These are phyloP conservation scores for Lepidocolaptes lacrymiger DNA, from an alignment of 2,797 vertebrate genomes.

Conservation along the genomic window DNA sequence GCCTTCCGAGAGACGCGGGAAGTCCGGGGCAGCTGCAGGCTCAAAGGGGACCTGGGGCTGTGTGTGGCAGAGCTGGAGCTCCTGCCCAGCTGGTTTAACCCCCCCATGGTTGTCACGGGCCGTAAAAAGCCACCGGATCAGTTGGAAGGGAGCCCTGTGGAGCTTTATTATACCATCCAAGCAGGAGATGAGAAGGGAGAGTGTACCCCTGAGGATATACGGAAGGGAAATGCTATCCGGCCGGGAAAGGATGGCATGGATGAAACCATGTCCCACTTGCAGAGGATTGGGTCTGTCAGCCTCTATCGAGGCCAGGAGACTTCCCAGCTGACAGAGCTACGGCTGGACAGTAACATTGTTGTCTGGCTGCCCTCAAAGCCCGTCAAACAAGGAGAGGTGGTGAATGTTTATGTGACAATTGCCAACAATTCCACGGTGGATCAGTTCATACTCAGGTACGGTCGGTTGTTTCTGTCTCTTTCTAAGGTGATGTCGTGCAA, in stretches of 20 bases:
- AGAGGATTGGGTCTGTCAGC: slow-evolving; percentile 84
- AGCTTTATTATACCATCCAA: slow-evolving; percentile 86
- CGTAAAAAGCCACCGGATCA: slow-evolving; percentile 77
- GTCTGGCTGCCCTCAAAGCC: slow-evolving; percentile 88
- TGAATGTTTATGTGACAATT: slow-evolving; percentile 84
- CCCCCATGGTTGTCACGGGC: slow-evolving; percentile 77
- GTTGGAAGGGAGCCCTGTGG: slow-evolving; percentile 83
- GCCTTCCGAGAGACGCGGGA: slow-evolving; percentile 91
- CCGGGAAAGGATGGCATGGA: slow-evolving; percentile 84
- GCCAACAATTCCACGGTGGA: slow-evolving; percentile 87
- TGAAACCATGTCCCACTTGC: slow-evolving; percentile 80
- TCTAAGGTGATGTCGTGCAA: rapidly evolving
- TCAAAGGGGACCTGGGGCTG: slow-evolving; percentile 83
- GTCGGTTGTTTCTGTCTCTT: background rate
- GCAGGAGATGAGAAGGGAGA: slow-evolving; percentile 65
- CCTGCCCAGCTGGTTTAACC: slow-evolving; percentile 84
- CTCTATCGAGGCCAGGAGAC: slow-evolving; percentile 81
- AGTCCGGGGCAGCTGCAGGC: slow-evolving; percentile 84
- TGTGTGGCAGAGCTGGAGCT: slow-evolving; percentile 88
- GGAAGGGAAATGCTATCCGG: slow-evolving; percentile 85
- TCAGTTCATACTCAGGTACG: slow-evolving; percentile 92
- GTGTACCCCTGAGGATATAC: slow-evolving; percentile 83
- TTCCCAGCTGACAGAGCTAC: slow-evolving; percentile 82
- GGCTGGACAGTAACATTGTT: slow-evolving; percentile 86
- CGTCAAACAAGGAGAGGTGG: slow-evolving; percentile 87